phyloP scores from a whole-genome alignment of 2,888 invertebrate genomes.

The Ferdinandea cuprea region DNA sequence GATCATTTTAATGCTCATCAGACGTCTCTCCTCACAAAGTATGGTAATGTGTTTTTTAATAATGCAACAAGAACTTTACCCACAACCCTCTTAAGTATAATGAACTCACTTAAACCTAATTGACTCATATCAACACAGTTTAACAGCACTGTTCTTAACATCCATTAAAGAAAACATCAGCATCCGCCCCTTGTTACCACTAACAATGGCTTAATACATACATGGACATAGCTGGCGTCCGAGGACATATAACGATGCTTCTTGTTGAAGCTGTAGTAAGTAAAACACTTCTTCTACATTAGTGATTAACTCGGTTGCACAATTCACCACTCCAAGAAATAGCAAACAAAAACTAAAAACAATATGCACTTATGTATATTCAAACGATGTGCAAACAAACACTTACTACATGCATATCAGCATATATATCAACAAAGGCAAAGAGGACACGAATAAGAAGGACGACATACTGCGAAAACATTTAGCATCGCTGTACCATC shows the following conservation, averaged over 20 bases:
- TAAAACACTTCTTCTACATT: conserved; percentile 36
- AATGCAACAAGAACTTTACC: no score
- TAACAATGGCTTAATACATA: conserved; percentile 16
- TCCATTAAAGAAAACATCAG: background rate
- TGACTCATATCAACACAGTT: background rate
- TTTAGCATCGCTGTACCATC: background rate
- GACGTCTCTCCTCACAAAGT: no score
- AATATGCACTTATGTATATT: conserved; percentile 39
- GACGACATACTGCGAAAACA: conserved; percentile 34
- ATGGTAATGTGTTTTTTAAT: no score
- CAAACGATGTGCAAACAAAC: conserved; percentile 50
- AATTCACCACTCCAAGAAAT: background rate
- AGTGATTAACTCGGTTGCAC: conserved; percentile 44
- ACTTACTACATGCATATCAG: conserved; percentile 9
- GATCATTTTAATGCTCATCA: no score
- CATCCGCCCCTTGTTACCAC: background rate
- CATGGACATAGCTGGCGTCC: background rate
- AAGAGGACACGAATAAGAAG: background rate
- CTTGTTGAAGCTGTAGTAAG: conserved; percentile 15
- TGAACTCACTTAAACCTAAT: background rate
- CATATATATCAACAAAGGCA: background rate
- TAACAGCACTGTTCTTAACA: background rate
- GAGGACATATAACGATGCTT: conserved; percentile 5
- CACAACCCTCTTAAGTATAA: no score
- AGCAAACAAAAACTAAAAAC: conserved; percentile 1